These are phyloP conservation scores for Drosophila mauritiana DNA, from an alignment of 1,140 invertebrate genomes.

Conservation along the genomic window DNA sequence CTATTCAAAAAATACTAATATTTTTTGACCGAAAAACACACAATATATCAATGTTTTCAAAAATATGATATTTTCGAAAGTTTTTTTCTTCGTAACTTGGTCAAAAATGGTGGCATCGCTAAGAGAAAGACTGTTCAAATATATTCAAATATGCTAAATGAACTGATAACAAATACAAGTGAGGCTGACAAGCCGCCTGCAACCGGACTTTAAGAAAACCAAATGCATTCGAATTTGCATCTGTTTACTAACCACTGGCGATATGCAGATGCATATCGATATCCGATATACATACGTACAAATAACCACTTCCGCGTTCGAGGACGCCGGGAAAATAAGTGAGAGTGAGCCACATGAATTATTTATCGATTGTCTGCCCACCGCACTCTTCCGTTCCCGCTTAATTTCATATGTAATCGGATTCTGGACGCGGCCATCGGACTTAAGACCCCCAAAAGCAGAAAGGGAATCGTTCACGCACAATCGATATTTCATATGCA, in stretches of 20 bases:
- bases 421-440: constrained; percentile 54
- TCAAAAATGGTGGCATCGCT: no score
- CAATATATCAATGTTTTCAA: no score
- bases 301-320: constrained; percentile 68
- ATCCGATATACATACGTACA: constrained; percentile 60
- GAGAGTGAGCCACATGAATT: constrained; percentile 58
- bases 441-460: constrained; percentile 42
- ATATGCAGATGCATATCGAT: constrained; percentile 62
- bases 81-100: no score
- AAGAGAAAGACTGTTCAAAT: no score
- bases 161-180: constrained; percentile 29
- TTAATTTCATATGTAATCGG: constrained; percentile 73
- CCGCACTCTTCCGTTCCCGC: constrained; percentile 40
- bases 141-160: background rate
- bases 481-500: constrained; percentile 81
- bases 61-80: no score
- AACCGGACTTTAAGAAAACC: background rate
- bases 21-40: no score
- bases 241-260: constrained; percentile 4
- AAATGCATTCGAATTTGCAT: constrained; percentile 46
- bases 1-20: background rate
- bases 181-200: background rate
- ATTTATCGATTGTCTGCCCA: constrained; percentile 56
- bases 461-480: constrained; percentile 54
- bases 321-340: constrained; percentile 22